Conservation (phyloP, 2,888 invertebrate species). For the Ametastegia equiseti region DNA sequence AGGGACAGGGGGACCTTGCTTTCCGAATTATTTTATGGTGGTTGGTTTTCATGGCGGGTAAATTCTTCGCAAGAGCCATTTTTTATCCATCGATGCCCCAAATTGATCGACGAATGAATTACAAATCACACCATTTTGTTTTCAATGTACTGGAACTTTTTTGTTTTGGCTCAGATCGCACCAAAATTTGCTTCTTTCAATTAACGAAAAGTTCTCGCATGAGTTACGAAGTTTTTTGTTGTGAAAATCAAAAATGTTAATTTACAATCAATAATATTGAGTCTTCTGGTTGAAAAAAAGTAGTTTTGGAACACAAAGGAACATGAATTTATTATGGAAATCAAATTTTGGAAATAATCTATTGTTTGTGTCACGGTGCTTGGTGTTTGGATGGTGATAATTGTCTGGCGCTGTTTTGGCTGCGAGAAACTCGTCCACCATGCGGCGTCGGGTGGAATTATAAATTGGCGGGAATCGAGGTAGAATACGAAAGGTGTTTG, state of each 20-base stretch:
- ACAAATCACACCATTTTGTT: neutral
- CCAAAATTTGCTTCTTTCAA: no score
- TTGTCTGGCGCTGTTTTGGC: neutral
- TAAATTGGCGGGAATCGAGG: neutral
- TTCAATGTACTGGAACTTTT: neutral
- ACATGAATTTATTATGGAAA: neutral
- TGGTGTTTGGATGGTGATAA: neutral
- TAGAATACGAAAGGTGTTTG: neutral
- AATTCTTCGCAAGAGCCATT: constrained; percentile 6
- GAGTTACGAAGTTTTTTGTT: no score
- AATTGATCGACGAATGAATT: neutral
- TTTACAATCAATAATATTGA: no score
- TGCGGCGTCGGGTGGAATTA: neutral
- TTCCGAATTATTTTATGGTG: constrained; percentile 47
- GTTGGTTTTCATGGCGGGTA: constrained; percentile 44
- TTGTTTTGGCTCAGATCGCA: neutral
- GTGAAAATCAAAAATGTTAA: no score
- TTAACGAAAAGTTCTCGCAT: no score
- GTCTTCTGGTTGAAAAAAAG: neutral
- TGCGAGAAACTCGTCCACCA: neutral
- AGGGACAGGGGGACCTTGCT: constrained; percentile 49
- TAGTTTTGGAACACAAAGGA: neutral
- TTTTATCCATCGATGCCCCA: neutral
- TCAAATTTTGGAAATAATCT: neutral
- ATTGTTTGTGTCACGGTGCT: neutral